Conservation (phyloP, 2,113 vertebrate species). For the Urocolius indicus region DNA sequence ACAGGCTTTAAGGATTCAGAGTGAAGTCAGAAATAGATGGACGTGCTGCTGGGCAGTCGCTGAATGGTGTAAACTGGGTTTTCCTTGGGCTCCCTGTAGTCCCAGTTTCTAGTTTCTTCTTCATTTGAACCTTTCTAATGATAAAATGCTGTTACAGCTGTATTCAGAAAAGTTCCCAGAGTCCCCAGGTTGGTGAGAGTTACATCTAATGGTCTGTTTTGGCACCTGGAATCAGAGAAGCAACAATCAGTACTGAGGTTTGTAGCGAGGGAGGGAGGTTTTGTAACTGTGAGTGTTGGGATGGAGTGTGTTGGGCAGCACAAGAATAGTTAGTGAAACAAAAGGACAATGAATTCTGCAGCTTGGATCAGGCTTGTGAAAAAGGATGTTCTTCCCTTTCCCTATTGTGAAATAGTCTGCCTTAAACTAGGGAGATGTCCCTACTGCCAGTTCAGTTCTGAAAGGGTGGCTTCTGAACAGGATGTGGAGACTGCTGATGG, state of each 20-base stretch:
- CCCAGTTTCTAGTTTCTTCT: background rate
- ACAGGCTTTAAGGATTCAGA: background rate
- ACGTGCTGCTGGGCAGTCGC: background rate
- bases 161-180: too few relatives aligned
- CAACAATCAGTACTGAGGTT: background rate
- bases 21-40: background rate
- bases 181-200: background rate
- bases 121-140: background rate
- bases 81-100: background rate
- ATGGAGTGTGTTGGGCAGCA: too few relatives aligned
- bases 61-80: background rate
- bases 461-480: accelerated
- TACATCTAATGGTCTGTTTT: background rate
- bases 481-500: accelerated
- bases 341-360: background rate
- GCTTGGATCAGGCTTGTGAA: background rate
- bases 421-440: background rate
- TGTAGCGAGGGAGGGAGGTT: background rate
- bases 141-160: background rate
- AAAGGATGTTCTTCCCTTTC: accelerated
- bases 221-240: background rate
- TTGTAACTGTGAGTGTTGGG: too few relatives aligned
- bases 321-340: accelerated
- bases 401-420: too few relatives aligned
- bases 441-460: accelerated